These are phyloP conservation scores for Colinus virginianus DNA, from an alignment of 2,113 vertebrate genomes.

Conservation along the genomic window DNA sequence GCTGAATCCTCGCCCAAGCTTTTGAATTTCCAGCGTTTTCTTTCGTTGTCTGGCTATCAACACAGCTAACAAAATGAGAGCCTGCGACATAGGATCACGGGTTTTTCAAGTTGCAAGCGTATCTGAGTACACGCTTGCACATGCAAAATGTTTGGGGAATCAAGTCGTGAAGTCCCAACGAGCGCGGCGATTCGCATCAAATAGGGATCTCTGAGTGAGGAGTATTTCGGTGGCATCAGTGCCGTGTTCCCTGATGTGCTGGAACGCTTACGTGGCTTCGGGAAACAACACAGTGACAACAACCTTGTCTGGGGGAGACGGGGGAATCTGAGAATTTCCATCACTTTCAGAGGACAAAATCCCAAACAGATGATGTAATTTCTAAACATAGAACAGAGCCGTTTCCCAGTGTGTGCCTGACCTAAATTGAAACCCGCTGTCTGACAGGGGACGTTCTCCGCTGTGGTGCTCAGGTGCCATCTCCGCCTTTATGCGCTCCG, in stretches of 20 bases:
- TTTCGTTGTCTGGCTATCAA: background rate
- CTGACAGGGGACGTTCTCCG: background rate
- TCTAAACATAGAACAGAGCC: background rate
- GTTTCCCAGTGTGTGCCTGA: background rate
- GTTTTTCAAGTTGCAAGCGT: background rate
- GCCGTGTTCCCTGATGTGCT: background rate
- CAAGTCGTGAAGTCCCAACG: background rate
- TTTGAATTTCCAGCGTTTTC: background rate
- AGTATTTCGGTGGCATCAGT: background rate
- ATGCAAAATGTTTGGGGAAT: background rate
- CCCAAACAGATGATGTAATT: background rate
- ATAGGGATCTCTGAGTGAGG: background rate
- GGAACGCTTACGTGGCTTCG: background rate
- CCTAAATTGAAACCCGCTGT: background rate
- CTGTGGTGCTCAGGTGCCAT: background rate
- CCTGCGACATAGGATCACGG: background rate
- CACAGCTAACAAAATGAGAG: background rate
- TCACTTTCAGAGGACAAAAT: background rate
- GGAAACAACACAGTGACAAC: background rate
- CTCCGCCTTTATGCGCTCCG: background rate
- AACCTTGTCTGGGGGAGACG: background rate
- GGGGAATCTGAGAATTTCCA: background rate
- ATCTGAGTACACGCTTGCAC: background rate
- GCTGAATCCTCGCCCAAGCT: background rate
- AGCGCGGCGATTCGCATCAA: background rate